Percentiles rank a stretch among this genome's conserved stretches.
Conservation (phyloP, 2,888 invertebrate genomes). For the Lamellibrachia columna region DNA sequence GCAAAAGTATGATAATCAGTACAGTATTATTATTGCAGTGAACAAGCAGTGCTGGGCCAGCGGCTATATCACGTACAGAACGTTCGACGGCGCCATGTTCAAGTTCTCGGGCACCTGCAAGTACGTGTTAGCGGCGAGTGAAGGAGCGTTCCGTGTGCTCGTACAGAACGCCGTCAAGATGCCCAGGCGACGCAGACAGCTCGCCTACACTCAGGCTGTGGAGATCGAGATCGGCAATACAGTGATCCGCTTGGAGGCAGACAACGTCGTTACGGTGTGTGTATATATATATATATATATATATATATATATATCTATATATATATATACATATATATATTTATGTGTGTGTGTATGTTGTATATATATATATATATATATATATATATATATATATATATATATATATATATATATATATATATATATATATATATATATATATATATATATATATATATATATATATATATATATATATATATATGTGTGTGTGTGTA, state of each 20-base stretch:
- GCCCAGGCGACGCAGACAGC: not conserved
- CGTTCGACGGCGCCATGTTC: conserved; percentile 19
- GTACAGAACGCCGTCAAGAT: conserved; percentile 19
- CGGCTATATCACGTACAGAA: conserved; percentile 6
- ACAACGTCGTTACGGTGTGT: not conserved
- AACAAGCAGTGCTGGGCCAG: not conserved
- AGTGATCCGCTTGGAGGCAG: not conserved
- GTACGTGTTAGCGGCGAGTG: not conserved
- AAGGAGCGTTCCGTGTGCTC: conserved; percentile 8
- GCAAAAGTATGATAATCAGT: no score
- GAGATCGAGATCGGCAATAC: not conserved
- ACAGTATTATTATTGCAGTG: not conserved
- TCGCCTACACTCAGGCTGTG: not conserved
- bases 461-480: no score
- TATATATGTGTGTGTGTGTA: no score
- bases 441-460: no score
- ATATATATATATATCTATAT: no score
- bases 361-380: no score
- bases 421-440: no score
- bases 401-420: no score
- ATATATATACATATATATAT: no score
- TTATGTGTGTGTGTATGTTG: no score
- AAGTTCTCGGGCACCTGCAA: conserved; percentile 21
- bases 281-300: not conserved
- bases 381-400: no score